A percentile compares a stretch with the other conserved stretches of the same genome.
Evolutionary conservation across 2,888 invertebrate genomes (phyloP).

Genomic region (Mimas tiliae): DNA sequence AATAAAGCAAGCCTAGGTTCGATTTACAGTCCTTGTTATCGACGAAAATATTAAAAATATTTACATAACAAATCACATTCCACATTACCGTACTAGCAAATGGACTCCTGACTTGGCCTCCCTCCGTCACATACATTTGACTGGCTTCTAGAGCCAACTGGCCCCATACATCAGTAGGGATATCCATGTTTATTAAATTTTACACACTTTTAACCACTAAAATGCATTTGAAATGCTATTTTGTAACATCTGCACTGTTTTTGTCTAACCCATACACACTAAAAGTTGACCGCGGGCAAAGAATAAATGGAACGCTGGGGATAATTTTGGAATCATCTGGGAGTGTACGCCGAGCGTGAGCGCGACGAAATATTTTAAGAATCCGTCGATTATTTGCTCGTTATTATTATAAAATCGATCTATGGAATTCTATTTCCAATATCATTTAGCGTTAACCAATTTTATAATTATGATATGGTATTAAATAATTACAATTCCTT

Average conservation of each 20-base stretch:
- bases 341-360: conserved; percentile 55
- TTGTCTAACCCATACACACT: conserved; percentile 63
- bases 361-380: conserved; percentile 56
- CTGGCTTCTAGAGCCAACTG: conserved; percentile 94
- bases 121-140: conserved; percentile 93
- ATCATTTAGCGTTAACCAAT: background rate
- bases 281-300: conserved; percentile 61
- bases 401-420: conserved; percentile 14
- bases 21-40: background rate
- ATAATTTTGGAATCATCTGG: conserved; percentile 82
- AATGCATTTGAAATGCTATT: conserved; percentile 46
- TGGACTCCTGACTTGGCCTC: conserved; percentile 90
- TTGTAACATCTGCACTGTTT: conserved; percentile 45
- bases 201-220: conserved; percentile 48
- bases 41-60: conserved; percentile 14
- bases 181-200: conserved; percentile 82
- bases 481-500: background rate
- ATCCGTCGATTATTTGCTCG: conserved; percentile 48
- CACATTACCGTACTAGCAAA: conserved; percentile 92
- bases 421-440: background rate
- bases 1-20: background rate
- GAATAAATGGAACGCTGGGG: conserved; percentile 71
- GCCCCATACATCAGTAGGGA: conserved; percentile 93
- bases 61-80: conserved; percentile 34
- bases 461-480: background rate